Percentiles rank a stretch among this genome's conserved stretches.
Conservation (phyloP, 2,797 vertebrate genomes). For the Typhlichthys eigenmanni region DNA sequence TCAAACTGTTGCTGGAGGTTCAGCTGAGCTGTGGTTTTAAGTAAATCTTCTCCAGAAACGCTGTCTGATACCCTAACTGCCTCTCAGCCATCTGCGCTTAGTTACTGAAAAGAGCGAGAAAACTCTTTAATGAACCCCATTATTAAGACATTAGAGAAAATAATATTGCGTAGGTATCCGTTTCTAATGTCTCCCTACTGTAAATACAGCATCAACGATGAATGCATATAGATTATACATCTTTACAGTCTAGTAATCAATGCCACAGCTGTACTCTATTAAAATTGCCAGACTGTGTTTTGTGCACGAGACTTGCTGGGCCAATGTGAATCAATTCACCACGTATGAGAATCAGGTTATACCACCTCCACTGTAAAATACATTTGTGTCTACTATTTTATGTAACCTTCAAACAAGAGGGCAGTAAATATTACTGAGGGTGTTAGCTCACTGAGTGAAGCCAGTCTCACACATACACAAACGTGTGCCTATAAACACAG, state of each 20-base stretch:
- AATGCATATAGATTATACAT: not conserved
- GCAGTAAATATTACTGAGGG: not conserved
- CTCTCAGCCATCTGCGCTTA: slow-evolving; percentile 57
- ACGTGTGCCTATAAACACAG: not conserved
- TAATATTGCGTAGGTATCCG: slow-evolving; percentile 36
- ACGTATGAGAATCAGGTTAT: slow-evolving; percentile 34
- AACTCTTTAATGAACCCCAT: slow-evolving; percentile 13
- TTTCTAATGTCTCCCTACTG: slow-evolving; percentile 16
- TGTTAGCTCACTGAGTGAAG: slow-evolving; percentile 64
- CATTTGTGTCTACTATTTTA: not conserved
- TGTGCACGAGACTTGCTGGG: not conserved
- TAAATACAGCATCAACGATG: not conserved
- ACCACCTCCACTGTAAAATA: not conserved
- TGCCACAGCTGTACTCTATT: slow-evolving; percentile 28
- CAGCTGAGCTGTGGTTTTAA: slow-evolving; percentile 52
- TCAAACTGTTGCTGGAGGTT: slow-evolving; percentile 41
- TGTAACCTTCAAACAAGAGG: not conserved
- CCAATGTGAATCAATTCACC: slow-evolving; percentile 13
- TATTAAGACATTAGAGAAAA: slow-evolving; percentile 48
- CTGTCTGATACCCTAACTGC: slow-evolving; percentile 42
- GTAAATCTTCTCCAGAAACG: slow-evolving; percentile 48
- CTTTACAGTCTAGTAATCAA: too few species aligned
- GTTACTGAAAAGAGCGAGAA: slow-evolving; percentile 53
- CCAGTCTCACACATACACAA: slow-evolving; percentile 2
- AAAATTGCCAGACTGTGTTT: slow-evolving; percentile 5